Conservation (phyloP, 2,888 invertebrate genomes). For the Acholoe squamosa region DNA sequence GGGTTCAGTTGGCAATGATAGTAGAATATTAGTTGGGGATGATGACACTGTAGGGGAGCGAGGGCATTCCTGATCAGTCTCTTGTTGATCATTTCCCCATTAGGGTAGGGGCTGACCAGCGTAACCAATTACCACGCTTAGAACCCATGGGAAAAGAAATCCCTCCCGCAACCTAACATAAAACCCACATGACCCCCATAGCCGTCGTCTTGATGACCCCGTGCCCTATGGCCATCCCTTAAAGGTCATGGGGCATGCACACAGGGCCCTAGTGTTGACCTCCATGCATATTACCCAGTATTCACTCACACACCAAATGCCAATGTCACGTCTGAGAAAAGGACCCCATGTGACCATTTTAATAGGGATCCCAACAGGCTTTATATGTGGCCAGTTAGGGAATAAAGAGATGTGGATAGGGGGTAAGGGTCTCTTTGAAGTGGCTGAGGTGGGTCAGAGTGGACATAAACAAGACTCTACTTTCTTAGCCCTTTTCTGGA, state of each 20-base stretch:
- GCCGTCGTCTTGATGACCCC: neutral
- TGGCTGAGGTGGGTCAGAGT: neutral
- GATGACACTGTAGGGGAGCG: neutral
- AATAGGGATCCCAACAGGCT: neutral
- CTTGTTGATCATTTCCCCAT: neutral
- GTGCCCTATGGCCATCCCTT: neutral
- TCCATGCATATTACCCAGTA: neutral
- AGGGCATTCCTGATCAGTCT: neutral
- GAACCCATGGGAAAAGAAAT: neutral
- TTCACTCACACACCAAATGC: neutral
- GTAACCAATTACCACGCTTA: neutral
- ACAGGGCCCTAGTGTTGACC: neutral
- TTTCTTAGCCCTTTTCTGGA: neutral
- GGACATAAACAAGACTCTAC: neutral
- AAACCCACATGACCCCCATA: neutral
- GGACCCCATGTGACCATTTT: neutral
- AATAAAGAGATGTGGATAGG: neutral
- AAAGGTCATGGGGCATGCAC: conserved; percentile 13
- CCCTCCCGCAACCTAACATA: neutral
- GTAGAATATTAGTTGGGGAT: neutral
- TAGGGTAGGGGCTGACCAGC: neutral
- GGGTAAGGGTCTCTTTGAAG: neutral
- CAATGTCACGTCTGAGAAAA: neutral
- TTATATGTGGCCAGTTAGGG: neutral
- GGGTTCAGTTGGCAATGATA: too few species aligned